Percentiles rank a stretch among this genome's conserved stretches.
Evolutionary conservation across 2,888 invertebrate genomes (phyloP).

Genomic region (Synanthedon tipuliformis): DNA sequence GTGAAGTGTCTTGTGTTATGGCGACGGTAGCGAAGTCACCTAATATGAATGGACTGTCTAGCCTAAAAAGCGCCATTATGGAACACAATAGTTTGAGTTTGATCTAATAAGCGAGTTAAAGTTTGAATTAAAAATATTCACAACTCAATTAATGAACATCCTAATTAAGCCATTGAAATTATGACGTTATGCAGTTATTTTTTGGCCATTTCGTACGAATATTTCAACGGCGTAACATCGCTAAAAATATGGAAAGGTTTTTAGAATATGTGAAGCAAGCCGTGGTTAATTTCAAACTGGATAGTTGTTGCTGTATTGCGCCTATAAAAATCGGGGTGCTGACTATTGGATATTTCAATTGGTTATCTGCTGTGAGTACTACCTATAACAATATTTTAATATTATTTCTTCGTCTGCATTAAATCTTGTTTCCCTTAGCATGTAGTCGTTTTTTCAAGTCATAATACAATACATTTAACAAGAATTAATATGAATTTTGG

Average conservation of each 20-base stretch:
- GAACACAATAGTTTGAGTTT: too few species aligned
- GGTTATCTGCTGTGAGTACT: conserved; percentile 32
- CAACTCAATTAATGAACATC: conserved; percentile 18
- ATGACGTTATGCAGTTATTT: conserved; percentile 11
- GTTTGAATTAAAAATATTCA: conserved; percentile 2
- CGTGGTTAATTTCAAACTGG: conserved; percentile 32
- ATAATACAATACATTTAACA: too few species aligned
- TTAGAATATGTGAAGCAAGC: conserved; percentile 26
- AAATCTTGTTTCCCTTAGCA: too few species aligned
- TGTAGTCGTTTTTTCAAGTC: too few species aligned
- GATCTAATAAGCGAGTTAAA: conserved; percentile 11
- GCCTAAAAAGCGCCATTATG: too few species aligned
- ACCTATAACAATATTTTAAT: not conserved
- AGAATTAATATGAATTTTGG: too few species aligned
- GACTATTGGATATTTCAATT: conserved; percentile 34
- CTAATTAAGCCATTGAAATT: conserved; percentile 33
- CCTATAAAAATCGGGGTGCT: conserved; percentile 38
- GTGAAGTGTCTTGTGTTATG: too few species aligned
- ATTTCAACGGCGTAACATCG: conserved; percentile 1
- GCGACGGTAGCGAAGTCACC: too few species aligned
- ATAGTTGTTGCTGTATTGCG: conserved; percentile 36
- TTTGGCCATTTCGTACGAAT: conserved; percentile 12
- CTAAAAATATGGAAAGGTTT: conserved; percentile 25
- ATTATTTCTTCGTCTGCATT: too few species aligned
- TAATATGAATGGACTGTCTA: too few species aligned